Base-by-base conservation (phyloP, 2,797 vertebrate genomes). In the Scolopax bukidnonensis region DNA sequence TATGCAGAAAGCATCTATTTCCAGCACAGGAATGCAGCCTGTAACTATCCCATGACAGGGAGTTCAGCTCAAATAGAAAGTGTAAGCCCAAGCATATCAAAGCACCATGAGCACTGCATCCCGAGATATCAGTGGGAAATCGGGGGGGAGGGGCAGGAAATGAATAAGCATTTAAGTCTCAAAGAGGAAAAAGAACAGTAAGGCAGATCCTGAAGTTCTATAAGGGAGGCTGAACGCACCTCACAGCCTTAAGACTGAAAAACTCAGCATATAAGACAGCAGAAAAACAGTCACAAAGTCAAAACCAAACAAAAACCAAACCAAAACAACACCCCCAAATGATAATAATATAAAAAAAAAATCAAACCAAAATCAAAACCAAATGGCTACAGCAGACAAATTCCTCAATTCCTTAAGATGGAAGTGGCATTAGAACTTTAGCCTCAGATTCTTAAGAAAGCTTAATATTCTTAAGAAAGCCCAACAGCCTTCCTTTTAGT, bases 1-100 rank as follows among this genome's bases (percentile, higher is more conserved):
- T 96, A 96, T 89, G 89, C 50, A 93, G 86, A 92, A 96, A 96
- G 95, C 82, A 89, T 95, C 96, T 97, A 95, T 94, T 96, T 91
- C 86, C 93, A 87, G 91, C 84, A 95, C 89, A 93, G 76, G 96
- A 96, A 95, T 95, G 94, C 9, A 53, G 90, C 67, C 80, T 91
- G 86, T 76, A 90, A 95, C 89, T 97, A 95, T 95, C 96, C 92
- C 92, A 96, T 96, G 97, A 96, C 95, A 93, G 93, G 79, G 67
- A 94, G 88, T 84, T 89, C 81, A 93, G 92, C 82, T 95, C 89
- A 95, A 94, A 96, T 92, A 96, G 87, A 95, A 95, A 96, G 90
- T 75, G 67, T 90, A 87, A 93, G 71, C 73, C 56, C 84, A 81
- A 89, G 75, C 30, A 21, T 95, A 94, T 90, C 77, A 93, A 87